Base-by-base conservation (phyloP, 2,113 vertebrate genomes). In the Ptyas mucosa region DNA sequence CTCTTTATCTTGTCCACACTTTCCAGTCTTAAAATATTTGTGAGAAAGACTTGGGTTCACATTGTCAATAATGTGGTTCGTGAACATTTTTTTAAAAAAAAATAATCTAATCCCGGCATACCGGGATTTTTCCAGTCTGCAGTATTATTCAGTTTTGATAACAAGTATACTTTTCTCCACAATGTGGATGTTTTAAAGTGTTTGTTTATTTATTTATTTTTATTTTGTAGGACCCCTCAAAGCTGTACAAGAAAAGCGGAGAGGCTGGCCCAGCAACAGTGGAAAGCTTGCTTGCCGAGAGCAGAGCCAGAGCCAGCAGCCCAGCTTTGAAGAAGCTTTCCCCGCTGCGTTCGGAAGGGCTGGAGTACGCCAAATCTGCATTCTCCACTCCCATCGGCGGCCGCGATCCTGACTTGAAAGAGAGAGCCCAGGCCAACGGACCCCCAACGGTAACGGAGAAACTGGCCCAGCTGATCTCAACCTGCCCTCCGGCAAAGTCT, bases 381-480 rank as follows among this genome's bases (percentile, higher is more conserved):
- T 96, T 95, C 96, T 94, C 97, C 2, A 94, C 94, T 95, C 98
- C 96, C 85, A 92, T 98, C 97, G 92, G 98, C 97, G 97, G 97
- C 97, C 97, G 97, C 96, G 98, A 98, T 96, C 95, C 97, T 94
- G 98, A 97, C 97, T 96, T 96, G 94, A 98, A 98, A 96, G 99
- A 99, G 93, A 98, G 97, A 98, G 97, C 97, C 95, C 98, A 97
- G 96, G 97, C 97, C 90, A 98, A 98, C 0, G 99, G 99, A 97
- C 95, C 98, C 11, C 98, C 98, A 26, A 99, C 98, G 1, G 98
- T 99, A 64, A 99, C 99, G 46, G 99, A 99, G 94, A 99, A 99
- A 96, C 96, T 99, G 96, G 99, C 99, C 91, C 99, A 99, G 55
- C 99, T 99, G 75, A 99, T 99, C 95, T 99, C 99, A 81, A 99